Evolutionary conservation across 2,797 vertebrate genomes (phyloP), one percentile per base, ranked within the genome.

Genomic region (Chiroxiphia lanceolata): DNA sequence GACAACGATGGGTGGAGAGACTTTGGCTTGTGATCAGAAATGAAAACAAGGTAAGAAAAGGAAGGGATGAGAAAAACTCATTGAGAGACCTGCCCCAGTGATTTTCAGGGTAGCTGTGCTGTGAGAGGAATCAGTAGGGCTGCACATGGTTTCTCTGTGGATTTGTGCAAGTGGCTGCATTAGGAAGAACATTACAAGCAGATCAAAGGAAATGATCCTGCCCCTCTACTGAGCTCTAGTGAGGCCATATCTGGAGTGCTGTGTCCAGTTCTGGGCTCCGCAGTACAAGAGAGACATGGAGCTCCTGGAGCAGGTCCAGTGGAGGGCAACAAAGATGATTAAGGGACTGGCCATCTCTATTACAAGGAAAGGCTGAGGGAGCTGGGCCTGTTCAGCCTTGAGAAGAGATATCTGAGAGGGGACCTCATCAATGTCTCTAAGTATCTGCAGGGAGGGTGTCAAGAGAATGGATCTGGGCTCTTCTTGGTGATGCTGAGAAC

Each of bases 11-110:
- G 25, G n/a, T 45, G 50, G 74, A 63, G 19, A 51, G 50, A 33
- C 38, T 61, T 42, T 10, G 44, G 17, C 34, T 65, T 84, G 33
- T 61, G 29, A 38, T 69, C 44, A 45, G 38, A 75, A 60, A 36
- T 59, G 8, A 56, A 67, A 85, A 57, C 50, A 83, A 72, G 38
- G 31, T 71, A 61, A 48, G 75, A 51, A 81, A 20, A 51, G 36
- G 61, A 90, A 50, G 8, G 10, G 9, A 4, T 88, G 27, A 74
- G 51, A 68, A 77, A 40, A 72, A 26, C 21, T n/a, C 29, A 2
- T 1, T 3, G 44, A 18, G 70, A 51, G 19, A 34, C 8, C 25
- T n/a, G 42, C 6, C 2, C 19, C 0, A 2, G 4, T 84, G 69
- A 14, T 75, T 47, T 67, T 27, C 21, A 34, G 81, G 38, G 9